Percentiles rank a stretch among this genome's conserved stretches.
Evolutionary conservation across 2,888 invertebrate genomes (phyloP).

Genomic region (Marasmarcha lunaedactyla): DNA sequence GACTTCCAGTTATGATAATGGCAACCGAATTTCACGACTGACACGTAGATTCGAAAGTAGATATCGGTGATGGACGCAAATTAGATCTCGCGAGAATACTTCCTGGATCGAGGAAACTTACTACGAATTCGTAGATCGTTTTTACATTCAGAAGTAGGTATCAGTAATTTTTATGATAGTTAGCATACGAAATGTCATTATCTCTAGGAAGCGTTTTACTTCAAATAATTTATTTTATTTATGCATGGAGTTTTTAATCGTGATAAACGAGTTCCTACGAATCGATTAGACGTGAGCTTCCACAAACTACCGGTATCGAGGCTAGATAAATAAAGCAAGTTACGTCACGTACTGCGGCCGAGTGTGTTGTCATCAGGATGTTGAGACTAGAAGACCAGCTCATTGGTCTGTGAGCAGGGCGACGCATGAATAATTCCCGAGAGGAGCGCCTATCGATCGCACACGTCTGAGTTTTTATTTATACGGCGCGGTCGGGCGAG

Average conservation of each 20-base stretch:
- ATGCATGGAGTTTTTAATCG: slow-evolving; percentile 9
- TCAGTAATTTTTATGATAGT: neutral
- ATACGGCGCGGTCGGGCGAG: slow-evolving; percentile 69
- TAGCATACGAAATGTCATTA: no score
- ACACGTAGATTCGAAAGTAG: slow-evolving; percentile 52
- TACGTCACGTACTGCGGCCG: slow-evolving; percentile 19
- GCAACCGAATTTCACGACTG: slow-evolving; percentile 56
- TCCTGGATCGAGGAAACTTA: no score
- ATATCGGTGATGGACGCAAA: slow-evolving; percentile 21
- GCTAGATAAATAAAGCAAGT: slow-evolving; percentile 29
- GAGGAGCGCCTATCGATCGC: slow-evolving; percentile 69
- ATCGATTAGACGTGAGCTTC: slow-evolving; percentile 37
- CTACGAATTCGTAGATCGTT: no score
- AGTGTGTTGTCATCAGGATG: slow-evolving; percentile 1
- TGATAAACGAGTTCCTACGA: slow-evolving; percentile 26
- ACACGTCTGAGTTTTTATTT: slow-evolving; percentile 70
- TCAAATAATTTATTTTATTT: slow-evolving; percentile 15
- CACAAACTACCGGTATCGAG: slow-evolving; percentile 27
- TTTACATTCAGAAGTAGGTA: no score
- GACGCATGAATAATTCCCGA: slow-evolving; percentile 69
- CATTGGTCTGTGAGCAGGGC: slow-evolving; percentile 46
- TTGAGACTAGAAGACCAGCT: slow-evolving; percentile 24
- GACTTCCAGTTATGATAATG: slow-evolving; percentile 66
- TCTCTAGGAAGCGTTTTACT: slow-evolving; percentile 30
- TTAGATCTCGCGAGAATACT: slow-evolving; percentile 6